These are phyloP conservation scores for Triplophysa dalaica DNA, from an alignment of 2,113 vertebrate species.

Conservation along the genomic window DNA sequence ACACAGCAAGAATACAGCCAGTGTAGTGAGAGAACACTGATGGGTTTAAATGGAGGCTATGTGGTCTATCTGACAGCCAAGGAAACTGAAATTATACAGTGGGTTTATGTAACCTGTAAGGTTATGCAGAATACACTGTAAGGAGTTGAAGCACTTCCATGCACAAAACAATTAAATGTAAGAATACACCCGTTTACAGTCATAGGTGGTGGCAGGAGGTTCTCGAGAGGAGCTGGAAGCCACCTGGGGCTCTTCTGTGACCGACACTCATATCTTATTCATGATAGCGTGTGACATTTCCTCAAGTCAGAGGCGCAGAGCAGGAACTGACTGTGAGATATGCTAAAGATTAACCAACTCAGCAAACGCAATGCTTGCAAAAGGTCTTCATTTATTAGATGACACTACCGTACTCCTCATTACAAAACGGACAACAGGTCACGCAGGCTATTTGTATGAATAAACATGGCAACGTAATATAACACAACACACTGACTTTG, in stretches of 20 bases:
- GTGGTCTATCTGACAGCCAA: slow-evolving; percentile 19
- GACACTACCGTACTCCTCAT: not conserved
- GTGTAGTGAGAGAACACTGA: slow-evolving; percentile 3
- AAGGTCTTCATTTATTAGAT: not conserved
- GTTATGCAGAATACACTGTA: slow-evolving; percentile 9
- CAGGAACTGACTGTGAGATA: slow-evolving; percentile 38
- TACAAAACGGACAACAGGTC: not conserved
- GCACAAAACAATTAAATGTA: slow-evolving; percentile 4
- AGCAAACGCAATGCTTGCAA: slow-evolving; percentile 1
- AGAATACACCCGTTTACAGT: slow-evolving; percentile 35
- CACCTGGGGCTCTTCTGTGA: slow-evolving; percentile 42
- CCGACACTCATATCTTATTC: slow-evolving; percentile 52
- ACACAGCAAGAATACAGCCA: slow-evolving; percentile 13
- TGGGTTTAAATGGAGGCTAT: not conserved
- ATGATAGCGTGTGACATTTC: slow-evolving; percentile 54
- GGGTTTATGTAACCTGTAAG: not conserved
- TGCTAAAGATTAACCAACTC: slow-evolving; percentile 42
- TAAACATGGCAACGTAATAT: not conserved
- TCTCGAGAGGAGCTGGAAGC: slow-evolving; percentile 31
- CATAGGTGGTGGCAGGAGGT: slow-evolving; percentile 19
- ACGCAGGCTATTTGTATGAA: not conserved
- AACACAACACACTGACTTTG: not conserved
- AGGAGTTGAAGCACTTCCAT: not conserved
- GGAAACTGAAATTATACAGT: slow-evolving; percentile 19
- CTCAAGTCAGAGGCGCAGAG: slow-evolving; percentile 35